Percentiles rank a stretch among this genome's conserved stretches.
These are phyloP conservation scores for Laodelphax striatellus DNA, from an alignment of 1,140 invertebrate genomes.

Conservation along the genomic window DNA sequence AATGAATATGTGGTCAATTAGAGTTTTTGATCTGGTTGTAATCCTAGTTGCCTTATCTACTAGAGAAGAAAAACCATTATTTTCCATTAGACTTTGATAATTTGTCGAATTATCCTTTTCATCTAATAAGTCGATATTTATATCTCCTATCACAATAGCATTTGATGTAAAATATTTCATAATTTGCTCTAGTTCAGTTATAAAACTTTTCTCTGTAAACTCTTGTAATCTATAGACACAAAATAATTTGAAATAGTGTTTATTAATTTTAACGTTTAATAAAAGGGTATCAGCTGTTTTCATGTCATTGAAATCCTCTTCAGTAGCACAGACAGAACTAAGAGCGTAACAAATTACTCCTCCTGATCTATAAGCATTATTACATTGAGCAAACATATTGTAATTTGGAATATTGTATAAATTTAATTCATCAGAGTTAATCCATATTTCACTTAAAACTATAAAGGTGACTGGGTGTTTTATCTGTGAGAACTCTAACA, in stretches of 20 bases:
- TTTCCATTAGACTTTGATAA: too few species aligned
- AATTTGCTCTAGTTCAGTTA: not conserved
- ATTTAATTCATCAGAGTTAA: not conserved
- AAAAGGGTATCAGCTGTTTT: slow-evolving; percentile 5
- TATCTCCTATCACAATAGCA: slow-evolving; percentile 1
- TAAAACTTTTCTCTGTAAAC: not conserved
- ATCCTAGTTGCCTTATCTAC: too few species aligned
- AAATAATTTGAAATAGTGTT: too few species aligned
- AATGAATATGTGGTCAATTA: too few species aligned
- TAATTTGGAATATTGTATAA: too few species aligned
- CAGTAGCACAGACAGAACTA: not conserved
- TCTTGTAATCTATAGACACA: slow-evolving; percentile 1
- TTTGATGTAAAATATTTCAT: not conserved
- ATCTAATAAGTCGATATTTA: slow-evolving; percentile 1
- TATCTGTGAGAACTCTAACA: too few species aligned
- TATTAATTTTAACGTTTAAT: not conserved
- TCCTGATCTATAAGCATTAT: slow-evolving; percentile 2
- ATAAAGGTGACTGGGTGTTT: too few species aligned
- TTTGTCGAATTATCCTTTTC: not conserved
- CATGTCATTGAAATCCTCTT: not conserved
- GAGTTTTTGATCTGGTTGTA: too few species aligned
- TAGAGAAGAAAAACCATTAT: too few species aligned
- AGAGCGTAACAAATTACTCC: not conserved
- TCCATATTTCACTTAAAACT: not conserved
- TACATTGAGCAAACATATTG: not conserved